Percentiles rank a stretch among this genome's conserved stretches.
phyloP scores from a whole-genome alignment of 2,113 vertebrate genomes.

The Meleagris gallopavo region DNA sequence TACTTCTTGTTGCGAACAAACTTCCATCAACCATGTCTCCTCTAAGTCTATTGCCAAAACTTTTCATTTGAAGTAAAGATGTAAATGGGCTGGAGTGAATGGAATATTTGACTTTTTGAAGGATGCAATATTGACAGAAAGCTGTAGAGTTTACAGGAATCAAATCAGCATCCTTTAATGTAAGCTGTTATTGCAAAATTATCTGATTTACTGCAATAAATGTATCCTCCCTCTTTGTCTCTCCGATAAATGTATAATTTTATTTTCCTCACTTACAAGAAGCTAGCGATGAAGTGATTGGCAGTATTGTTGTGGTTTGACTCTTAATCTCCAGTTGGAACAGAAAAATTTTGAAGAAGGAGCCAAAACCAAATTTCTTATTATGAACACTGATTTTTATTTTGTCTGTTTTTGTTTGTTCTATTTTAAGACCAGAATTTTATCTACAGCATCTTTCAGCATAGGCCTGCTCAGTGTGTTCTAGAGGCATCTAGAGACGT shows the following conservation, averaged over 20 bases:
- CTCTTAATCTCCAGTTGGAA: slow-evolving; percentile 47
- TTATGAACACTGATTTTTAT: not conserved
- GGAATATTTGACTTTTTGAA: not conserved
- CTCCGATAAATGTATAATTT: not conserved
- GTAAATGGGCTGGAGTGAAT: not conserved
- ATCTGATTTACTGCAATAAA: slow-evolving; percentile 41
- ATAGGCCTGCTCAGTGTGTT: not conserved
- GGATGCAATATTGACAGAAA: not conserved
- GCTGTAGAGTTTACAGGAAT: slow-evolving; percentile 26
- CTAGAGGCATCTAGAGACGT: not conserved
- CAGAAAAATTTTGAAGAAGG: not conserved
- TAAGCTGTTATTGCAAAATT: slow-evolving; percentile 3
- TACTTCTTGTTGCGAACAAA: not conserved
- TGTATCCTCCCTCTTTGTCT: slow-evolving; percentile 1
- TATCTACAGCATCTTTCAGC: not conserved
- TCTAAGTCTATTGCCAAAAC: not conserved
- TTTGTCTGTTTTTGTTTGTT: not conserved
- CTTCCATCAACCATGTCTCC: not conserved
- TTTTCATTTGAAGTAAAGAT: not conserved
- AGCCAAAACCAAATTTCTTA: not conserved
- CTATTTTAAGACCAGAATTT: not conserved
- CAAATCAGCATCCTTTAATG: slow-evolving; percentile 50
- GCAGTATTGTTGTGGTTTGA: slow-evolving; percentile 48
- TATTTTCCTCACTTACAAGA: not conserved
- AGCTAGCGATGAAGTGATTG: slow-evolving; percentile 16